Conservation (phyloP, 37 sponge, comb jelly and placozoan species). For the Chondrosia reniformis region DNA sequence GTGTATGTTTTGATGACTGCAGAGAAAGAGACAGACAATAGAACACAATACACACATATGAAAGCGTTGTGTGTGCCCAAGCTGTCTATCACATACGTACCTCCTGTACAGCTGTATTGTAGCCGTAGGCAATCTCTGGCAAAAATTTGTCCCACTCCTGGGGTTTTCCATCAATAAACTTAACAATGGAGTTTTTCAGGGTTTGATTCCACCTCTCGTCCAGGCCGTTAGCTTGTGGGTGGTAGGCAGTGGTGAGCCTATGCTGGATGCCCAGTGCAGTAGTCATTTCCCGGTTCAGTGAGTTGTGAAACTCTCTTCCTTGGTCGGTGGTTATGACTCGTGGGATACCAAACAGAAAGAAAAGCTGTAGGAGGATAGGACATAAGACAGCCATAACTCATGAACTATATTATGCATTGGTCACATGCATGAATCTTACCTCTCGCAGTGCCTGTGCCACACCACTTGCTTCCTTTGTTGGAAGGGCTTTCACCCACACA, state of each 20-base stretch:
- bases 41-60: background rate
- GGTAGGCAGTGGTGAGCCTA: slow-evolving; percentile 14
- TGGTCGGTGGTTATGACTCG: slow-evolving; percentile 10
- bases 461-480: slow-evolving; percentile 24
- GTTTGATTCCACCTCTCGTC: slow-evolving; percentile 59
- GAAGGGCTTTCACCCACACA: slow-evolving; percentile 36
- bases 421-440: background rate
- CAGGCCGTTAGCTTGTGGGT: slow-evolving; percentile 38
- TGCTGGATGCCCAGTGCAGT: slow-evolving; percentile 14
- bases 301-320: slow-evolving; percentile 5
- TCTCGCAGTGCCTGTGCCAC: slow-evolving; percentile 24
- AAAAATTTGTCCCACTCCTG: slow-evolving; percentile 34
- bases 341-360: slow-evolving; percentile 11
- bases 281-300: background rate
- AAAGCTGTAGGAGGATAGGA: background rate
- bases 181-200: slow-evolving; percentile 25
- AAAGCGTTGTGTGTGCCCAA: background rate
- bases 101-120: slow-evolving; percentile 28
- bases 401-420: slow-evolving; percentile 2
- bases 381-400: slow-evolving; percentile 4
- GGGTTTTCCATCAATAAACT: slow-evolving; percentile 22
- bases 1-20: slow-evolving; percentile 23
- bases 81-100: background rate
- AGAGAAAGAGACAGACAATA: background rate
- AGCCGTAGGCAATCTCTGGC: slow-evolving; percentile 2